Percentiles rank a stretch among this genome's conserved stretches.
Evolutionary conservation across 2,113 vertebrate genomes (phyloP).

Genomic region (Edolisoma coerulescens): DNA sequence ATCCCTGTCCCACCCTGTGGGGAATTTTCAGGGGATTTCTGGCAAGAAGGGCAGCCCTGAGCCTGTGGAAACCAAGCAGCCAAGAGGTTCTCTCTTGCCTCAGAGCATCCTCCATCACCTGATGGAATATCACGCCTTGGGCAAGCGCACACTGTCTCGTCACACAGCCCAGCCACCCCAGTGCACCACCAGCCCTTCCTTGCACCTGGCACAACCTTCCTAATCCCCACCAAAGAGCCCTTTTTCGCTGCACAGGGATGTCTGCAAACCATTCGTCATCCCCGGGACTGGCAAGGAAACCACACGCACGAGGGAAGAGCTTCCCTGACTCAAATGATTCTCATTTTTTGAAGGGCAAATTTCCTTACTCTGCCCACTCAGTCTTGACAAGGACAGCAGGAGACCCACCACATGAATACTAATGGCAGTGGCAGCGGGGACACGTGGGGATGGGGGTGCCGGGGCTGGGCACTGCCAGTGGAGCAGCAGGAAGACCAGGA

Average conservation of each 20-base stretch:
- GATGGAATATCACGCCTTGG: fast-evolving
- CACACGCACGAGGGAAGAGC: constrained; percentile 3
- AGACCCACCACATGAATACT: constrained; percentile 48
- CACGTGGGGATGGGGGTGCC: neutral
- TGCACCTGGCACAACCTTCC: neutral
- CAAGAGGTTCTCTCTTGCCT: neutral
- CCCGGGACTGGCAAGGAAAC: constrained; percentile 39
- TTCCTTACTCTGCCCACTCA: constrained; percentile 51
- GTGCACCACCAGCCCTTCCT: neutral
- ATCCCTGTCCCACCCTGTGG: neutral
- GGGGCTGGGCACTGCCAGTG: neutral
- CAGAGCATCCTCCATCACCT: neutral
- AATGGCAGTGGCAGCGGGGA: neutral
- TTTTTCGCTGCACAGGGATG: neutral
- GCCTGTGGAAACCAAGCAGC: neutral
- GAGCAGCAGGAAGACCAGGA: neutral
- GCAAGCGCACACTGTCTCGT: neutral
- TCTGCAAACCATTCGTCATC: constrained; percentile 36
- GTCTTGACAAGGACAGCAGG: constrained; percentile 65
- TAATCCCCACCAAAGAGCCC: neutral
- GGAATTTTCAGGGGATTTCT: neutral
- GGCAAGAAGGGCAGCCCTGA: neutral
- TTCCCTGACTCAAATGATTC: constrained; percentile 48
- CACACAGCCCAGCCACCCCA: neutral
- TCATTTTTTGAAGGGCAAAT: constrained; percentile 69